phyloP scores from a whole-genome alignment of 2,113 vertebrate genomes.

The Hemiscyllium ocellatum region DNA sequence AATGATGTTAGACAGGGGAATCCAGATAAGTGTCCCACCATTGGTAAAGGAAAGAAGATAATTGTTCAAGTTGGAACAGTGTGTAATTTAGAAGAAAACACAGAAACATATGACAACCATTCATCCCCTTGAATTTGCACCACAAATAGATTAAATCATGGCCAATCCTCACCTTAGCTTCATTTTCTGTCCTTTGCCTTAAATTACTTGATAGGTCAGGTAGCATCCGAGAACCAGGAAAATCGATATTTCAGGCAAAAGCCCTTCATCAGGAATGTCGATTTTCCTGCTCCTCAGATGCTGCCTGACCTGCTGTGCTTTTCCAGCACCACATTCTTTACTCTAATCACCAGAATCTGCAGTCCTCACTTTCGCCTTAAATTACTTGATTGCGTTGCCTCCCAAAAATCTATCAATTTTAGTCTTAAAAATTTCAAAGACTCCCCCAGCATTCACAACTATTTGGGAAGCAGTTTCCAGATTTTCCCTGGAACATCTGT shows the following conservation, averaged over 20 bases:
- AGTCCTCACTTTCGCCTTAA: too few species aligned
- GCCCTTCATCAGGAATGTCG: too few species aligned
- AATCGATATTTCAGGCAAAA: too few species aligned
- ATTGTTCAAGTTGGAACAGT: neutral
- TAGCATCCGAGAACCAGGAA: too few species aligned
- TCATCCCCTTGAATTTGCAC: neutral
- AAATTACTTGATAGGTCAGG: neutral
- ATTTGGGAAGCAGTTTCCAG: neutral
- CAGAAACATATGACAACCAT: neutral
- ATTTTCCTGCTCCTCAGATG: too few species aligned
- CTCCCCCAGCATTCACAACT: neutral
- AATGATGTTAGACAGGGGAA: neutral
- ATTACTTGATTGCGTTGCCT: neutral
- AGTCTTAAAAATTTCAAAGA: neutral
- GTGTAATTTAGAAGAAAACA: neutral
- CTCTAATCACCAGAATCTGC: too few species aligned
- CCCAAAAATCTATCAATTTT: neutral
- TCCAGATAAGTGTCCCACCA: neutral
- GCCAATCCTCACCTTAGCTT: neutral
- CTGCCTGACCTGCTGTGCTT: too few species aligned
- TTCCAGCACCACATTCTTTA: too few species aligned
- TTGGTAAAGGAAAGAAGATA: neutral
- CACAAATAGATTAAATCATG: neutral
- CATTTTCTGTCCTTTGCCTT: neutral
- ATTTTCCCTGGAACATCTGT: too few species aligned